Percentiles rank a stretch among this genome's conserved stretches.
phyloP scores from a whole-genome alignment of 2,113 vertebrate species.

The Lepisosteus osseus region DNA sequence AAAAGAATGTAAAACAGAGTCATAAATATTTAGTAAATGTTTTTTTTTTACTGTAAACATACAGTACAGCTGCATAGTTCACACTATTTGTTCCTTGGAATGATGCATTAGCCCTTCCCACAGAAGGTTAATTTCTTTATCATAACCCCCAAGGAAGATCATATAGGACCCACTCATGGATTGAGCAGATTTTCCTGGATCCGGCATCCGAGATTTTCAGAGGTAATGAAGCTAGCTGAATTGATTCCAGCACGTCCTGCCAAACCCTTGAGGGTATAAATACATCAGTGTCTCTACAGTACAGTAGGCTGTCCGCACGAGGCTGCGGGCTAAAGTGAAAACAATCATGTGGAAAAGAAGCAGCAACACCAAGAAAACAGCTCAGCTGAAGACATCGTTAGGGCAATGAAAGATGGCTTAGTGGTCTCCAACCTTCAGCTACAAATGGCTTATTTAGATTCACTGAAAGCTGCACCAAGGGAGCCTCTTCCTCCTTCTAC shows the following conservation, averaged over 20 bases:
- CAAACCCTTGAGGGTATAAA: conserved; percentile 26
- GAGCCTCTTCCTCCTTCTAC: conserved; percentile 10
- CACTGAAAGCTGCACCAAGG: conserved; percentile 21
- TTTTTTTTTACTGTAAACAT: no score
- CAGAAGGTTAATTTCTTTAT: conserved; percentile 16
- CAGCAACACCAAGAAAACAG: conserved; percentile 2
- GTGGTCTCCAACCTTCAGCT: conserved; percentile 24
- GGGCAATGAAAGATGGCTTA: conserved; percentile 23
- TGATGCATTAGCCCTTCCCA: background rate
- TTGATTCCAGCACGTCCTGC: conserved; percentile 29
- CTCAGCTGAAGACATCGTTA: conserved; percentile 25
- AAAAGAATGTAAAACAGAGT: no score
- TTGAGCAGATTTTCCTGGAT: background rate
- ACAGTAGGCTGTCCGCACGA: conserved; percentile 1
- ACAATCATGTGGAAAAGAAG: conserved; percentile 31
- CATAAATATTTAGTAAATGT: no score
- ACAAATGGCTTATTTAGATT: conserved; percentile 32
- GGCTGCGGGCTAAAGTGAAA: conserved; percentile 32
- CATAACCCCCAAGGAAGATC: conserved; percentile 12
- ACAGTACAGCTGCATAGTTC: no score
- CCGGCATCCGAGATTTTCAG: conserved; percentile 11
- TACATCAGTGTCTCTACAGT: conserved; percentile 29
- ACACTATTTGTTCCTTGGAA: background rate
- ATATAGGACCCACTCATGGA: conserved; percentile 9
- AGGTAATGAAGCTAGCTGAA: conserved; percentile 30